Percentiles rank a stretch among this genome's conserved stretches.
phyloP scores from a whole-genome alignment of 2,888 invertebrate genomes.

The Ormyrus labotus region DNA sequence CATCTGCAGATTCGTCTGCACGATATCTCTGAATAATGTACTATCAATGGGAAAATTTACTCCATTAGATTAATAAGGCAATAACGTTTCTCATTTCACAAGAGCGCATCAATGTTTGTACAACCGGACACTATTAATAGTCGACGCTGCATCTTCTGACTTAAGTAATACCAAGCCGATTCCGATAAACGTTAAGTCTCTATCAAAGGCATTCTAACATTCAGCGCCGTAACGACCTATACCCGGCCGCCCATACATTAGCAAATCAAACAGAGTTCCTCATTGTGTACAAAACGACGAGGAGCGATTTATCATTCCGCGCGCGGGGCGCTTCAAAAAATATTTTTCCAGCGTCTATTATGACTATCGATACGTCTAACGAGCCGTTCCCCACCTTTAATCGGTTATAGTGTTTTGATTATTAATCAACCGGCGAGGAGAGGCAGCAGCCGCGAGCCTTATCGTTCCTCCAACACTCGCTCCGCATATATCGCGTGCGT shows the following conservation, averaged over 20 bases:
- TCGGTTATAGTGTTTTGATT: conserved; percentile 47
- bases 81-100: too few relatives aligned
- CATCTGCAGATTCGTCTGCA: too few relatives aligned
- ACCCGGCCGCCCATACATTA: not conserved
- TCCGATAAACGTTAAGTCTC: too few relatives aligned
- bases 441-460: conserved; percentile 12
- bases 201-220: too few relatives aligned
- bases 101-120: too few relatives aligned
- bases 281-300: conserved; percentile 9
- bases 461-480: conserved; percentile 25
- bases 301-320: conserved; percentile 27
- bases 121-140: too few relatives aligned
- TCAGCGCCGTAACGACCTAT: too few relatives aligned
- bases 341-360: conserved; percentile 49
- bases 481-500: not conserved
- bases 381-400: conserved; percentile 22
- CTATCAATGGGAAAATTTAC: too few relatives aligned
- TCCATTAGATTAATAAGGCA: too few relatives aligned
- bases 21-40: too few relatives aligned
- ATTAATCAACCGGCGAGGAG: conserved; percentile 41
- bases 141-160: too few relatives aligned
- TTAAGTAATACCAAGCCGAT: too few relatives aligned
- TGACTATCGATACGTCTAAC: conserved; percentile 40
- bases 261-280: conserved; percentile 34
- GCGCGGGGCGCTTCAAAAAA: not conserved